Evolutionary conservation across 2,797 vertebrate species (phyloP).

Genomic region (Carduelis carduelis): DNA sequence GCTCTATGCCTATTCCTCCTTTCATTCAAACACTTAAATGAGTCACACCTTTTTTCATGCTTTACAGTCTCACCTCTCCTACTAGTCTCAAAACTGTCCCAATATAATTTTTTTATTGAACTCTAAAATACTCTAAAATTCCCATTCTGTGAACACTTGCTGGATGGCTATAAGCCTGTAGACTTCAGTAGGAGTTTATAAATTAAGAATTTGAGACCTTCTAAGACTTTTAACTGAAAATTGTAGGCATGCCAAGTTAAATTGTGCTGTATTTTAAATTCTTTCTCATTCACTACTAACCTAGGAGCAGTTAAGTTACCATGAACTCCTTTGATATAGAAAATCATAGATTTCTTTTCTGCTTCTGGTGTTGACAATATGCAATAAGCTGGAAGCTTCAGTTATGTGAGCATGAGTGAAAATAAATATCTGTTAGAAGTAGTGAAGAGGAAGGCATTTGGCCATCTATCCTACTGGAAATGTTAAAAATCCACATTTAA

Average conservation of each 20-base stretch:
- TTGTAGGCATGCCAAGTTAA: not conserved
- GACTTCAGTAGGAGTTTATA: not conserved
- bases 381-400: not conserved
- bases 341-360: not conserved
- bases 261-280: not conserved
- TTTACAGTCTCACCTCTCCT: not conserved
- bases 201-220: not conserved
- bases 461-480: not conserved
- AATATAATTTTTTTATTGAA: not conserved
- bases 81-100: not conserved
- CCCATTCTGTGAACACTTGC: not conserved
- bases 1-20: not conserved
- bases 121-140: not conserved
- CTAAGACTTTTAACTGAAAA: not conserved
- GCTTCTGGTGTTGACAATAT: not conserved
- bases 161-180: not conserved
- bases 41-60: not conserved
- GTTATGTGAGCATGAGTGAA: not conserved
- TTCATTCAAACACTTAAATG: not conserved
- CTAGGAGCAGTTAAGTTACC: not conserved
- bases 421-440: not conserved
- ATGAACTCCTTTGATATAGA: not conserved
- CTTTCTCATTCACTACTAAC: not conserved
- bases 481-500: not conserved
- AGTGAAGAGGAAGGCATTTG: not conserved